phyloP scores from a whole-genome alignment of 2,888 invertebrate species.

The Acrocyrtus sp. region DNA sequence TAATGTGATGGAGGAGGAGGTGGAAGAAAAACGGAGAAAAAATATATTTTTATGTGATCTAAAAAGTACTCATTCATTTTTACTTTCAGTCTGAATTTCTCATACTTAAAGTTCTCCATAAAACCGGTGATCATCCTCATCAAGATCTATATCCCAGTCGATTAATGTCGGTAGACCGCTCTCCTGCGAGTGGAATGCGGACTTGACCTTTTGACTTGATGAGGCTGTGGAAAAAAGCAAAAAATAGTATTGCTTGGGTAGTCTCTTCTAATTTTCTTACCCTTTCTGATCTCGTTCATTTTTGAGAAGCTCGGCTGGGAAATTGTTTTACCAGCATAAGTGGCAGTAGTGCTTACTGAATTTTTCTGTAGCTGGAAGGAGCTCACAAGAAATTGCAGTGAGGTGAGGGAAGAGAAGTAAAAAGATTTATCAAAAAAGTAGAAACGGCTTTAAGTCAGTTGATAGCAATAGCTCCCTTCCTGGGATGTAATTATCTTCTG shows the following conservation, averaged over 20 bases:
- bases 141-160: background rate
- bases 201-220: conserved; percentile 25
- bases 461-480: too few relatives aligned
- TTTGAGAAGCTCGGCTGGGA: too few relatives aligned
- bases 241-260: background rate
- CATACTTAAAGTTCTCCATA: too few relatives aligned
- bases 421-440: too few relatives aligned
- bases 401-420: background rate
- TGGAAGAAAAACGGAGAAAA: background rate
- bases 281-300: conserved; percentile 4
- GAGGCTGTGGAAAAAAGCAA: background rate
- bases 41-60: background rate
- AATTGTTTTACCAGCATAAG: background rate
- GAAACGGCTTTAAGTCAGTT: too few relatives aligned
- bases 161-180: background rate
- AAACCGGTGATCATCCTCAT: background rate
- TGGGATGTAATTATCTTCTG: background rate
- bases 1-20: background rate
- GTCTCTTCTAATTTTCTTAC: background rate
- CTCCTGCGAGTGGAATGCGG: conserved; percentile 20
- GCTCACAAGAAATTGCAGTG: background rate
- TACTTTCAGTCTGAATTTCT: background rate
- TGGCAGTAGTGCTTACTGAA: background rate
- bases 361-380: conserved; percentile 7
- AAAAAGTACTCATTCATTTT: background rate